These are phyloP conservation scores for Papilio aristodemus DNA, from an alignment of 1,140 invertebrate species.

Conservation along the genomic window DNA sequence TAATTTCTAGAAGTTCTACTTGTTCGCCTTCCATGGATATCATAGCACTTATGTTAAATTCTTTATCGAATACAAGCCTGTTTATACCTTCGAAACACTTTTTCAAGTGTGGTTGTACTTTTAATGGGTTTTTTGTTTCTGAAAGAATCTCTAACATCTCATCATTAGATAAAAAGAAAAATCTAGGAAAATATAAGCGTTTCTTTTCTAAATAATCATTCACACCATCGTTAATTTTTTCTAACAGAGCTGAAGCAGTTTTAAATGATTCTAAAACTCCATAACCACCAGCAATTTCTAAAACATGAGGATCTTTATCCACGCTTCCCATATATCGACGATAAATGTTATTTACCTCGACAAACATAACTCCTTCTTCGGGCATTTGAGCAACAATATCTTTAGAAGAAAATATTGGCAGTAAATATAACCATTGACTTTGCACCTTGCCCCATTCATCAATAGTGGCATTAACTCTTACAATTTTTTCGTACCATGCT, in stretches of 20 bases:
- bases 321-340: constrained; percentile 89
- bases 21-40: constrained; percentile 91
- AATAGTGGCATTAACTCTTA: constrained; percentile 88
- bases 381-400: constrained; percentile 97
- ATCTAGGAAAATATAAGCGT: constrained; percentile 93
- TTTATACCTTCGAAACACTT: constrained; percentile 95
- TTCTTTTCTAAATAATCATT: constrained; percentile 96
- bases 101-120: constrained; percentile 94
- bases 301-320: constrained; percentile 86
- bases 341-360: constrained; percentile 89
- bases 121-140: constrained; percentile 92
- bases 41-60: constrained; percentile 92
- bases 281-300: constrained; percentile 85
- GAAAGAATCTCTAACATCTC: constrained; percentile 97
- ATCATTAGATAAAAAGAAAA: constrained; percentile 97
- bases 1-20: constrained; percentile 85
- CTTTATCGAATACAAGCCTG: constrained; percentile 86
- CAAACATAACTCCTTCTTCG: constrained; percentile 90
- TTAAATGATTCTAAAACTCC: constrained; percentile 89
- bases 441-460: constrained; percentile 95
- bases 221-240: constrained; percentile 92
- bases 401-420: constrained; percentile 96
- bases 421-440: constrained; percentile 93
- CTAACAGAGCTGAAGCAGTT: constrained; percentile 87
- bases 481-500: constrained; percentile 91